Percentiles rank a stretch among this genome's conserved stretches.
phyloP scores from a whole-genome alignment of 1,140 invertebrate genomes.

The Mylabris phalerata region DNA sequence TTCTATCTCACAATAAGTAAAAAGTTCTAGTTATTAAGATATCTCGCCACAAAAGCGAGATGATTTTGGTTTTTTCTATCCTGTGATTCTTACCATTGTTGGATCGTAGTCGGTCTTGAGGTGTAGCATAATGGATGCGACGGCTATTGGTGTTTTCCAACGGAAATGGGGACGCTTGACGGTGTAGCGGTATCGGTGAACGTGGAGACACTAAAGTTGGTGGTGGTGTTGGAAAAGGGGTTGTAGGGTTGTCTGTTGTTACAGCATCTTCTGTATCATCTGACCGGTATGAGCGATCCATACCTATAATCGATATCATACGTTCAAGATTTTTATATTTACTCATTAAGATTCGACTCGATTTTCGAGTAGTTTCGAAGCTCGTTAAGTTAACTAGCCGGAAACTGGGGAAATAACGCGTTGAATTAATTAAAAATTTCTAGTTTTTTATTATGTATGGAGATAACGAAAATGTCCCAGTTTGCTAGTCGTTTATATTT shows the following conservation, averaged over 20 bases:
- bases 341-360: too few relatives aligned
- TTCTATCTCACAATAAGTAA: background rate
- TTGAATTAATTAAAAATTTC: too few relatives aligned
- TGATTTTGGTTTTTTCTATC: too few relatives aligned
- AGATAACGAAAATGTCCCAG: too few relatives aligned
- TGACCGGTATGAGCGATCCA: constrained; percentile 52
- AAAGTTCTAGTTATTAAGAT: too few relatives aligned
- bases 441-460: too few relatives aligned
- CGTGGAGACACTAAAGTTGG: constrained; percentile 42
- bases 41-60: too few relatives aligned
- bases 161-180: constrained; percentile 61
- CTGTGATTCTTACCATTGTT: constrained; percentile 32
- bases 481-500: too few relatives aligned
- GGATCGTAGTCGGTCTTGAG: constrained; percentile 45
- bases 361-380: too few relatives aligned
- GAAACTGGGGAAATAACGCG: too few relatives aligned
- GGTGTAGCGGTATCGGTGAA: constrained; percentile 47
- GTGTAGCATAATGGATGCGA: constrained; percentile 45
- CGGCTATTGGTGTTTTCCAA: constrained; percentile 57
- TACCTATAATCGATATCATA: constrained; percentile 38
- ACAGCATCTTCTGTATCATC: constrained; percentile 52
- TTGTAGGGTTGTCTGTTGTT: constrained; percentile 46
- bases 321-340: too few relatives aligned
- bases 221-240: constrained; percentile 45
- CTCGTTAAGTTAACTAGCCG: too few relatives aligned